A percentile compares a stretch with the other conserved stretches of the same genome.
phyloP scores from a whole-genome alignment of 2,113 vertebrate species.

The Capreolus pygargus region DNA sequence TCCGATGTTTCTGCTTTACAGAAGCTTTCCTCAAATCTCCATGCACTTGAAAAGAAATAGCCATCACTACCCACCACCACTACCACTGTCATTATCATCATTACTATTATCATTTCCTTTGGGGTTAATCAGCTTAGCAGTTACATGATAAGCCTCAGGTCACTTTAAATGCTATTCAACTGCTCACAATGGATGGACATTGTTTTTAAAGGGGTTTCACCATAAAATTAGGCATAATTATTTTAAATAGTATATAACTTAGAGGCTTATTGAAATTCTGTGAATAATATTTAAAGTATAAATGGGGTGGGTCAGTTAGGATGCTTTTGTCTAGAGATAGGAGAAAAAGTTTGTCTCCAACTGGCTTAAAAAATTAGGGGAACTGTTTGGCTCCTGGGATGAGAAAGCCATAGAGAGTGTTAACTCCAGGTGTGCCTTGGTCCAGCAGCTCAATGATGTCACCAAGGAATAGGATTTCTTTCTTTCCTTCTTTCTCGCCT shows the following conservation, averaged over 20 bases:
- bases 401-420: neutral
- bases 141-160: neutral
- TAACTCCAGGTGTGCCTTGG: neutral
- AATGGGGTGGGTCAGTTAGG: neutral
- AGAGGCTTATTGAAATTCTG: neutral
- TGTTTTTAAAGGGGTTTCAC: neutral
- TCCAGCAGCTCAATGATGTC: neutral
- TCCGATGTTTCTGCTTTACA: neutral
- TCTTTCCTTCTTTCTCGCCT: neutral
- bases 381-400: neutral
- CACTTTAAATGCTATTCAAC: neutral
- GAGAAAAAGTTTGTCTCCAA: neutral
- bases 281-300: neutral
- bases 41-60: neutral
- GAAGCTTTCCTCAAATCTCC: neutral
- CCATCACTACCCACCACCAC: neutral
- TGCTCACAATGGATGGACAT: neutral
- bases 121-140: neutral
- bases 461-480: neutral
- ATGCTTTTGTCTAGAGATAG: neutral
- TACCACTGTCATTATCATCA: neutral
- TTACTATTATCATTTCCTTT: neutral
- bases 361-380: neutral
- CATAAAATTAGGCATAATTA: neutral
- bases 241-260: neutral